A percentile compares a stretch with the other conserved stretches of the same genome.
phyloP scores from a whole-genome alignment of 1,140 invertebrate species.

The Drosophila eugracilis region DNA sequence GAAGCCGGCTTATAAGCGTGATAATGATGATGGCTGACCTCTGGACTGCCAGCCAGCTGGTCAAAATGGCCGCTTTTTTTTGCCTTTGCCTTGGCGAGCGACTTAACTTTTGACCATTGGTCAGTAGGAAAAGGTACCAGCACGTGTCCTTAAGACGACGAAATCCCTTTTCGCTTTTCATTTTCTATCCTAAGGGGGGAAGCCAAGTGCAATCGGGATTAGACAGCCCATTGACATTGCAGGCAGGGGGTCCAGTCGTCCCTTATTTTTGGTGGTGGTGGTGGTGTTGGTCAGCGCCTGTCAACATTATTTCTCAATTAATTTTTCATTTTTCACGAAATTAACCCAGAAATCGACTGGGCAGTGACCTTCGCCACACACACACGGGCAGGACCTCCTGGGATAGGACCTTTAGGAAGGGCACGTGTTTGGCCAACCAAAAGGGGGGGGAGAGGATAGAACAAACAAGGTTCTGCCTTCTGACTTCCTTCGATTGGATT shows the following conservation, averaged over 20 bases:
- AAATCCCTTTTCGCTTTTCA: constrained; percentile 5
- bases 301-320: constrained; percentile 84
- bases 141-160: constrained; percentile 63
- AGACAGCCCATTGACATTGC: constrained; percentile 77
- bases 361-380: constrained; percentile 73
- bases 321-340: constrained; percentile 84
- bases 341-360: constrained; percentile 78
- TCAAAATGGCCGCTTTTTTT: constrained; percentile 68
- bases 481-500: constrained; percentile 37
- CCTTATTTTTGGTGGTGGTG: background rate
- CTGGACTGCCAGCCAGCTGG: constrained; percentile 35
- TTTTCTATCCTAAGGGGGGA: too few species aligned
- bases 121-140: constrained; percentile 31
- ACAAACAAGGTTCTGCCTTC: constrained; percentile 7
- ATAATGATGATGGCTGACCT: constrained; percentile 84
- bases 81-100: constrained; percentile 25
- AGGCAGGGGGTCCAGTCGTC: constrained; percentile 66
- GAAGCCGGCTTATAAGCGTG: constrained; percentile 72
- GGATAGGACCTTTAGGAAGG: constrained; percentile 5
- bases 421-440: constrained; percentile 48
- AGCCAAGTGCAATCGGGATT: constrained; percentile 50
- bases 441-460: background rate
- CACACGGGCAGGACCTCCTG: constrained; percentile 1
- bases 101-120: constrained; percentile 83
- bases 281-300: constrained; percentile 71